These are phyloP conservation scores for Ochlodes sylvanus DNA, from an alignment of 2,888 invertebrate species.

Conservation along the genomic window DNA sequence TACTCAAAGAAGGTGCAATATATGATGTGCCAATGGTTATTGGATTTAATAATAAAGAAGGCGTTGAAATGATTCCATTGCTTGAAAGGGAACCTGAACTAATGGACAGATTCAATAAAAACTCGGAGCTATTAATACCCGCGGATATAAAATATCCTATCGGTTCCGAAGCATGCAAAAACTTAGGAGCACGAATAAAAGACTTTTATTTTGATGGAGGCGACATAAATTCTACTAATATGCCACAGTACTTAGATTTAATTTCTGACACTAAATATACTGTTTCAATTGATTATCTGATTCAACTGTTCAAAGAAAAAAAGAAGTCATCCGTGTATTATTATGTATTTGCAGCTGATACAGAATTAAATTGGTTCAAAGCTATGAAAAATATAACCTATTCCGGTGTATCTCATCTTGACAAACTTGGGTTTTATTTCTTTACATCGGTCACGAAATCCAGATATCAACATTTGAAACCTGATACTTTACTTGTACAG, in stretches of 20 bases:
- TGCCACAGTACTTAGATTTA: constrained; percentile 38
- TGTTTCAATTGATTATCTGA: constrained; percentile 42
- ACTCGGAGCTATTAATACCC: constrained; percentile 51
- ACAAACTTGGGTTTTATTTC: constrained; percentile 1
- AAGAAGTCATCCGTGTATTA: constrained; percentile 42
- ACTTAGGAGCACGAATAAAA: constrained; percentile 47
- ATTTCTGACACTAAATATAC: constrained; percentile 45
- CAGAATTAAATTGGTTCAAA: constrained; percentile 22
- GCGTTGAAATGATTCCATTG: constrained; percentile 46
- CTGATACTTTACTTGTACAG: background rate
- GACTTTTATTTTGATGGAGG: constrained; percentile 49
- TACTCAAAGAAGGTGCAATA: constrained; percentile 56
- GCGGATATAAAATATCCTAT: constrained; percentile 50
- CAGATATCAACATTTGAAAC: background rate
- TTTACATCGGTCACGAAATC: background rate
- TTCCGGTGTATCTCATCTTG: constrained; percentile 8
- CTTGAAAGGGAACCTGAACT: constrained; percentile 39
- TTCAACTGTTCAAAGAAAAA: constrained; percentile 36
- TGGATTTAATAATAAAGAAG: constrained; percentile 67
- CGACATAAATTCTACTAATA: constrained; percentile 40
- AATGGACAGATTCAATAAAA: constrained; percentile 32
- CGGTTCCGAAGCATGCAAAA: constrained; percentile 42
- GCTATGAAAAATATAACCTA: background rate
- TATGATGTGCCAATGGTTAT: constrained; percentile 61
- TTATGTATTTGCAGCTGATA: constrained; percentile 45